phyloP scores from a whole-genome alignment of 2,797 vertebrate species.

The Gobio occitaniae region DNA sequence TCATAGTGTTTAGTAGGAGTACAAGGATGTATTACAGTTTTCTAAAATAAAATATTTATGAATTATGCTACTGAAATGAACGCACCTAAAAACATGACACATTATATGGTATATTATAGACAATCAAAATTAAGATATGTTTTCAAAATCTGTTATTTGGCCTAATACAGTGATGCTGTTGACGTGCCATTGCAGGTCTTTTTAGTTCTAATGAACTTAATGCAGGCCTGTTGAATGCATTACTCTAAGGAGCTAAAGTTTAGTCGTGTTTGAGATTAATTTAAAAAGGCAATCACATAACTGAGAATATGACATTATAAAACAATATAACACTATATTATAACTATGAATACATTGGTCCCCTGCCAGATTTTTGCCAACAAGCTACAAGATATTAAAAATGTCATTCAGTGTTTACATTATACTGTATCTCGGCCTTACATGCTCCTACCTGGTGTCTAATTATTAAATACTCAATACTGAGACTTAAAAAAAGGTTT shows the following conservation, averaged over 20 bases:
- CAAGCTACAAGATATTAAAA: background rate
- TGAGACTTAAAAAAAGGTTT: constrained; percentile 2
- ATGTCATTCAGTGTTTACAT: background rate
- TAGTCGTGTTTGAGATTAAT: background rate
- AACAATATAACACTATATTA: background rate
- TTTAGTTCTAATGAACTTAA: constrained; percentile 5
- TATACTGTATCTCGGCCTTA: background rate
- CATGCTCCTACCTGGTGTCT: background rate
- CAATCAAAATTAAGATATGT: background rate
- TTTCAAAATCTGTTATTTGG: background rate
- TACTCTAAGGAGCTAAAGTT: background rate
- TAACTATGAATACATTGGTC: background rate
- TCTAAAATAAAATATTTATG: background rate
- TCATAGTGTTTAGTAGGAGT: background rate
- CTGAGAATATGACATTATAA: background rate
- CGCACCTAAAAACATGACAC: background rate
- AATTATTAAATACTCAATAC: background rate
- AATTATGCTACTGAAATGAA: background rate
- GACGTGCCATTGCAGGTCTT: background rate
- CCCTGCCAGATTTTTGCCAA: background rate
- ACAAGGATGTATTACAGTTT: background rate
- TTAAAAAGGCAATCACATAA: background rate
- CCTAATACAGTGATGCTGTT: background rate
- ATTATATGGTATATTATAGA: background rate
- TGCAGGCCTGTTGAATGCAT: constrained; percentile 19